Evolutionary conservation across 2,888 invertebrate species (phyloP).

Genomic region (Tillus elongatus): DNA sequence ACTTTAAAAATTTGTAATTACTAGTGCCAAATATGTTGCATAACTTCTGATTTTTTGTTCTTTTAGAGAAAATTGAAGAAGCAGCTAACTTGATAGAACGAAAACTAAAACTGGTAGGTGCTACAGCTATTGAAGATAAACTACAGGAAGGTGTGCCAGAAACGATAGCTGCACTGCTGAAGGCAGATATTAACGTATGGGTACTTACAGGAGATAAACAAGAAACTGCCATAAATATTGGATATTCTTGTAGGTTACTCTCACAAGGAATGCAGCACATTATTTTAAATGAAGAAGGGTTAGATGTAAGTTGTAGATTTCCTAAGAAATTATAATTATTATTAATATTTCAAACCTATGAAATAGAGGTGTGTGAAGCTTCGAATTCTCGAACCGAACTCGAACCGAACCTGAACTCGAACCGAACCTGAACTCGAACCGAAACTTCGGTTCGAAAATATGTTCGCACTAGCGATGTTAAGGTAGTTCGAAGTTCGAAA

Average conservation of each 20-base stretch:
- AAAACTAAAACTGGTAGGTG: constrained; percentile 80
- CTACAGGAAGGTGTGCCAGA: constrained; percentile 84
- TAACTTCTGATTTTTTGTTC: background rate
- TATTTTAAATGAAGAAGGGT: constrained; percentile 74
- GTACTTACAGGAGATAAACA: constrained; percentile 98
- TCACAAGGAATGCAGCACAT: constrained; percentile 72
- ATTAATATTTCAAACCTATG: no score
- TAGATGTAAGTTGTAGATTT: constrained; percentile 65
- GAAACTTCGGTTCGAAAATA: no score
- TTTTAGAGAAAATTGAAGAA: constrained; percentile 66
- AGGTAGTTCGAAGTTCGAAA: no score
- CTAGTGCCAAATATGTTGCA: background rate
- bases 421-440: no score
- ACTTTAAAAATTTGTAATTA: background rate
- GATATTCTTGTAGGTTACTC: constrained; percentile 84
- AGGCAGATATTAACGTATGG: constrained; percentile 95
- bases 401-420: no score
- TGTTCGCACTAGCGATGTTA: no score
- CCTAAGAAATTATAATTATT: no score
- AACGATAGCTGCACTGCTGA: constrained; percentile 82
- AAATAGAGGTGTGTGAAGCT: no score
- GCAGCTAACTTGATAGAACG: constrained; percentile 89
- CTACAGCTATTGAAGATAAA: constrained; percentile 97
- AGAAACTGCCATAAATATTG: constrained; percentile 99
- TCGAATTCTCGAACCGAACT: no score